Evolutionary conservation across 2,888 invertebrate species (phyloP), one percentile per base, ranked within the genome.

Genomic region (Flabesymbios commensalis): DNA sequence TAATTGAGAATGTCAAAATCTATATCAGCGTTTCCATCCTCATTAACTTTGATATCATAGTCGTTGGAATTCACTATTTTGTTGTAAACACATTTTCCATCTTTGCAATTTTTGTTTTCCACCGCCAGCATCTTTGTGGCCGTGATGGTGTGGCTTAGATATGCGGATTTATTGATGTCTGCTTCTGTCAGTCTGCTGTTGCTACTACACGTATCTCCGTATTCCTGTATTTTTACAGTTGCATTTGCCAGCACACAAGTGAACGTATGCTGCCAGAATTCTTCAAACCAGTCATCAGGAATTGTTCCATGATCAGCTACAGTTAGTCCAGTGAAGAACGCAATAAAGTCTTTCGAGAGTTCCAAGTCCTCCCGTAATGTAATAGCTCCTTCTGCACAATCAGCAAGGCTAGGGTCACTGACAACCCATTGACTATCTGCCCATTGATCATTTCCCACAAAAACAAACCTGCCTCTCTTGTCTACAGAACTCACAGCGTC

Each of bases 271-370:
- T 83, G 81, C 73, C 78, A 82, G 39, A 81, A 77, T 43, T 84
- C 83, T 45, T 81, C 79, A 56, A 83, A 82, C 84, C 83, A 84
- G 55, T 78, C 78, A 57, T 78, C 73, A 3, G 83, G 83, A 43
- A 83, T 76, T 3, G 77, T 76, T 2, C 70, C 71, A 36, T 79
- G 78, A 51, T 78, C 75, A 22, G 69, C 69, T 26, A 78, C 72
- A 0, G 76, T 76, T 48, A 83, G 62, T 2, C 64, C 70, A 32
- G 72, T 74, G 36, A 81, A 67, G 65, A 75, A 82, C 3, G 68
- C 58, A 10, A 67, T 71, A 66, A 81, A 81, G 7, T 73, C 77
- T n/a, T n/a, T n/a, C n/a, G n/a, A n/a, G n/a, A n/a, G n/a, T n/a
- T n/a, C n/a, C n/a, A n/a, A n/a, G n/a, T n/a, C n/a, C n/a, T n/a